These are phyloP conservation scores for Glyptemys insculpta DNA, from an alignment of 2,797 vertebrate species.

Conservation along the genomic window DNA sequence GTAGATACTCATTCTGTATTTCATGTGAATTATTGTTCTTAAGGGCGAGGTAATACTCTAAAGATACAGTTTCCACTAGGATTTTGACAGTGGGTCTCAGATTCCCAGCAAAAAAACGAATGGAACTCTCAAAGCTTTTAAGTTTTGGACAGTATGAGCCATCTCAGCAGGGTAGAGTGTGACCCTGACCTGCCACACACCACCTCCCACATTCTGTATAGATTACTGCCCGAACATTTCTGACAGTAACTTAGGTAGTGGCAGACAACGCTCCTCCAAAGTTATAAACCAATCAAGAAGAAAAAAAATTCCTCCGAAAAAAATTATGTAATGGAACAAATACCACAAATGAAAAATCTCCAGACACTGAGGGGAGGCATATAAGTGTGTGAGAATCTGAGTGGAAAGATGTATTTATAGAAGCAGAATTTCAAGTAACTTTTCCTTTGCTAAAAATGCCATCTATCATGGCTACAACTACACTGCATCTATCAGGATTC, in stretches of 20 bases:
- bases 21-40: neutral
- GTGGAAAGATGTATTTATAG: no score
- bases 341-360: neutral
- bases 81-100: neutral
- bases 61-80: neutral
- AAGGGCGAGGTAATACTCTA: neutral
- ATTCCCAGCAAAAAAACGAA: neutral
- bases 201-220: neutral
- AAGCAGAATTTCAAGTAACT: no score
- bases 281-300: neutral
- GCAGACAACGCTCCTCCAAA: fast-evolving
- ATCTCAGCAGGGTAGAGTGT: neutral
- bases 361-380: neutral
- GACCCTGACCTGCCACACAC: neutral
- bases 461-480: no score
- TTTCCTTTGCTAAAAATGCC: no score
- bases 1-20: neutral
- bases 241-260: neutral
- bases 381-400: neutral
- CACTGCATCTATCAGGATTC: no score
- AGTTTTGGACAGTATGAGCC: neutral
- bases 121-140: neutral
- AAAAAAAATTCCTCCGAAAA: neutral
- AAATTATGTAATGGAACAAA: neutral
- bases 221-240: neutral